phyloP scores from a whole-genome alignment of 2,113 vertebrate species.

The Bos indicus region DNA sequence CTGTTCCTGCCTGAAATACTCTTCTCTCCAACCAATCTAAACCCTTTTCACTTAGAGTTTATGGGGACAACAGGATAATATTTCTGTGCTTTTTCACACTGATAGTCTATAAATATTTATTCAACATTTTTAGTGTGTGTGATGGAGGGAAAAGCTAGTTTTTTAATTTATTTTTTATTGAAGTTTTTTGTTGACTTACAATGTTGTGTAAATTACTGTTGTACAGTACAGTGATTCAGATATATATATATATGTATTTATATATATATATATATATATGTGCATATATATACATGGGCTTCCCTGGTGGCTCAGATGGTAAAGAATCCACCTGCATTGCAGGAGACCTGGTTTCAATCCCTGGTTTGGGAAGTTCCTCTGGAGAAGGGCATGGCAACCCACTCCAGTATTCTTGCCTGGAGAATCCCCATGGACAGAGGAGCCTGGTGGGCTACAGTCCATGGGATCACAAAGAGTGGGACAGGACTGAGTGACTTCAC shows the following conservation, averaged over 20 bases:
- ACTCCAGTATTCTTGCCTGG: not conserved
- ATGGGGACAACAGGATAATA: not conserved
- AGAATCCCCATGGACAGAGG: not conserved
- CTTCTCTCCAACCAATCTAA: conserved; percentile 14
- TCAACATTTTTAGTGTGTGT: conserved; percentile 11
- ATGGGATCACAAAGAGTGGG: not conserved
- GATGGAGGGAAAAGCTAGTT: conserved; percentile 3
- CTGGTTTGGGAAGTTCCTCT: not conserved
- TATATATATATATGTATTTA: not conserved
- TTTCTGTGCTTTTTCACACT: not conserved
- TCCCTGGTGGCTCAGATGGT: not conserved
- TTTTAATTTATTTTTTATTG: not conserved
- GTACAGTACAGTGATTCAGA: not conserved
- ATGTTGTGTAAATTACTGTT: not conserved
- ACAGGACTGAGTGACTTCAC: not conserved
- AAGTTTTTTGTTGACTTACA: not conserved
- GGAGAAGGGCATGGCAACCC: not conserved
- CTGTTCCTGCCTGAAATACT: conserved; percentile 22
- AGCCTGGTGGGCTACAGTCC: not conserved
- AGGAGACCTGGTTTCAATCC: not conserved
- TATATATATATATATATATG: not conserved
- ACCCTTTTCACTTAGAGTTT: not conserved
- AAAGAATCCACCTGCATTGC: not conserved
- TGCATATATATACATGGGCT: not conserved
- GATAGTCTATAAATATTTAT: conserved; percentile 49